Evolutionary conservation across 2,888 invertebrate species (phyloP).

Genomic region (Neoitamus cyanurus): DNA sequence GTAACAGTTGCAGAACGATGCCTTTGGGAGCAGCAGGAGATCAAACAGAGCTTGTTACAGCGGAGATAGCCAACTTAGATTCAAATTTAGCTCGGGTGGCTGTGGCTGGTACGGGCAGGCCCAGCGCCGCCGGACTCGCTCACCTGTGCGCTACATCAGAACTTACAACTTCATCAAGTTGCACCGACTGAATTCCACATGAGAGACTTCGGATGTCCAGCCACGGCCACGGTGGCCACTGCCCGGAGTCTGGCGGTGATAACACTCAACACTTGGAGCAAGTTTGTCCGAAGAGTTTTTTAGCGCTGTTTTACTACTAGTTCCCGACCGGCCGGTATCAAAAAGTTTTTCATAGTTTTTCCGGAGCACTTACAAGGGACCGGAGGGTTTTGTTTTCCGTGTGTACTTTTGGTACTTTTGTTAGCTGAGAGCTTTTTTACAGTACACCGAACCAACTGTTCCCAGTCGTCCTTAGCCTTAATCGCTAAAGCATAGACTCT

Average conservation of each 20-base stretch:
- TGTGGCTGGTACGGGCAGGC: background rate
- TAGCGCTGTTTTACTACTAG: slow-evolving; percentile 16
- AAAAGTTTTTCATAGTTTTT: slow-evolving; percentile 43
- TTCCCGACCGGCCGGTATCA: background rate
- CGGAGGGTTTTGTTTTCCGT: slow-evolving; percentile 12
- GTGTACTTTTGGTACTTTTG: slow-evolving; percentile 16
- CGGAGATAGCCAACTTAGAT: background rate
- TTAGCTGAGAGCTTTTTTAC: slow-evolving; percentile 37
- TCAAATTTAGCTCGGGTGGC: background rate
- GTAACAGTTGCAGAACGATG: background rate
- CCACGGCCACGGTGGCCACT: background rate
- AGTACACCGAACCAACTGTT: slow-evolving; percentile 40
- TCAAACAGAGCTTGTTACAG: background rate
- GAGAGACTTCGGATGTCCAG: slow-evolving; percentile 15
- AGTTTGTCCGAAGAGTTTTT: slow-evolving; percentile 37
- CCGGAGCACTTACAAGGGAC: slow-evolving; percentile 38
- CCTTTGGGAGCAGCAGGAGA: background rate
- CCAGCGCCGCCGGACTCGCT: background rate
- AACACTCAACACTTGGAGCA: slow-evolving; percentile 31
- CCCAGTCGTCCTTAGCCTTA: slow-evolving; percentile 18
- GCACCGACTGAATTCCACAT: slow-evolving; percentile 1
- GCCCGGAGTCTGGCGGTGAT: slow-evolving; percentile 15
- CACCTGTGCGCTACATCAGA: slow-evolving; percentile 3
- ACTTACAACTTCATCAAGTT: slow-evolving; percentile 40
- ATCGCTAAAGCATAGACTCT: slow-evolving; percentile 43